Base-by-base conservation (phyloP, 2,113 vertebrate species). In the Cebidichthys violaceus region DNA sequence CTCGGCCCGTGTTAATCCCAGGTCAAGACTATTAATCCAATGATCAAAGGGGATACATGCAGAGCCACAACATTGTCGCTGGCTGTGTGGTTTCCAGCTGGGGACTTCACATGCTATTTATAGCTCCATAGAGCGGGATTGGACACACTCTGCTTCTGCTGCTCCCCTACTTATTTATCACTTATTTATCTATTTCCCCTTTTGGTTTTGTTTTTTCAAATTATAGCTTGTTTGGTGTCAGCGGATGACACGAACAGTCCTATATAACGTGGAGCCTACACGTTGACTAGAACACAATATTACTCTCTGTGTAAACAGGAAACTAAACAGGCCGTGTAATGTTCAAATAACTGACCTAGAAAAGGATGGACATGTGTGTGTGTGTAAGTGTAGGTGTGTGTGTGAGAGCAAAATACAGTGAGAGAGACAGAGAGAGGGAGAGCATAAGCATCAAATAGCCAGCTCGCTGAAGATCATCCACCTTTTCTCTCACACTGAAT, bases 11-110 rank as follows among this genome's bases (percentile, higher is more conserved):
- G 77, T 81, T 91, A 89, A 88, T 85, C 83, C 86, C 77, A 60
- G 88, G 85, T 87, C 83, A 89, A 76, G 83, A 80, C 81, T 82
- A 84, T 90, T 86, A 90, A 70, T 78, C 69, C 47, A 7, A 29
- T 85, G 88, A 90, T 92, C 83, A 89, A 77, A 91, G 86, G 65
- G 50, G 78, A 61, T 45, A 65, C 68, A 55, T 77, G 69, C 59
- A 54, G n/a, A 78, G 84, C 41, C 70, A 29, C 66, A 59, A 7
- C 62, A 50, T 57, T 85, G 85, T 79, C 68, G 4, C 77, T 65
- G 4, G 14, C 75, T n/a, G 57, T 33, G 67, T 10, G 33, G 66
- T 62, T 61, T 50, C 69, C 57, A 66, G n/a, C 39, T 74, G 71
- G 64, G 69, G 66, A 69, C 79, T 59, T 79, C n/a, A 65, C n/a